Evolutionary conservation across 2,888 invertebrate genomes (phyloP), one percentile per base, ranked within the genome.

Genomic region (Agrotis exclamationis): DNA sequence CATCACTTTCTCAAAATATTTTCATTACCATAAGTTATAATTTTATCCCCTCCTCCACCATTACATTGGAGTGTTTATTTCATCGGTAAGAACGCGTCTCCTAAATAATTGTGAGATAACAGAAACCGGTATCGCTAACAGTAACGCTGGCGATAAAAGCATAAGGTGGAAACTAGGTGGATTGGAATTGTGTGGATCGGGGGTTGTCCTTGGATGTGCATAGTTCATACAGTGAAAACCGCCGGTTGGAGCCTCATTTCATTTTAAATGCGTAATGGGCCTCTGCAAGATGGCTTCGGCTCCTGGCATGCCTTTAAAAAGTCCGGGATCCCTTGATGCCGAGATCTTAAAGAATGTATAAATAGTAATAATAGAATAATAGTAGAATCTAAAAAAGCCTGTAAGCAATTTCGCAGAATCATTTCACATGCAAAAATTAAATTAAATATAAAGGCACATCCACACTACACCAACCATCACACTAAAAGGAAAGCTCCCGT

Each of bases 41-140:
- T 83, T 79, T 77, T 78, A 76, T 83, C 75, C 85, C 84, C 81
- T 63, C 45, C 68, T 71, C 63, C 79, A 65, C 69, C 68, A 72
- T 70, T 76, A 70, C 65, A 64, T 66, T 80, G 67, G 80, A 90
- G 87, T 85, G 84, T 83, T 84, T 94, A 94, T 94, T 92, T 92
- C 91, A 93, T 92, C 87, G 69, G 83, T 83, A 89, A 80, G 85
- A 88, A 90, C 87, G 89, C 91, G 85, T 89, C 93, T 93, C 92
- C 89, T 94, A 94, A 94, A 95, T 93, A 94, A 93, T 91, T 89
- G 90, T 79, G 83, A 91, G 94, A 94, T 94, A 94, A 92, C 91
- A 90, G 74, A 70, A 75, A 77, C 83, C 76, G 86, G 91, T 90
- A 93, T 93, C 93, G 89, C 90, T 91, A 90, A 94, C 94, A 92